Evolutionary conservation across 2,113 vertebrate genomes (phyloP).

Genomic region (Vidua macroura): DNA sequence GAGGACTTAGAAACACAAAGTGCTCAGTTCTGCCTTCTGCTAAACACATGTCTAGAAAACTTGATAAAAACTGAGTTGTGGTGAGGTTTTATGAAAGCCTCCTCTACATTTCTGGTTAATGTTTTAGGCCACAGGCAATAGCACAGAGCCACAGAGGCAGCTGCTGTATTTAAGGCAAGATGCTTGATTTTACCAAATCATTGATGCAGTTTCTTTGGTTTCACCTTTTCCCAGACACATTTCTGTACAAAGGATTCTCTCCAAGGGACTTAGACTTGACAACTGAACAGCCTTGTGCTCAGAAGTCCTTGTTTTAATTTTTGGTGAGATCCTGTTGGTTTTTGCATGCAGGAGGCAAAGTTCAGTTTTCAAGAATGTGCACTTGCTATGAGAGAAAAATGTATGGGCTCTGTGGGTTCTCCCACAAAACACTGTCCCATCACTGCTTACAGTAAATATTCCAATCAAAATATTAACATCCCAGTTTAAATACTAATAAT

Average conservation of each 20-base stretch:
- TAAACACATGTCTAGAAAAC: not conserved
- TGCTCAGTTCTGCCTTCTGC: not conserved
- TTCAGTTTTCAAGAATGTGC: not conserved
- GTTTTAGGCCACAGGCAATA: not conserved
- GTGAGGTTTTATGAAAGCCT: not conserved
- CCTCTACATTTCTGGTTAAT: not conserved
- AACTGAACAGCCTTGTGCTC: fast-evolving
- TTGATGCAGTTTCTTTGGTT: fast-evolving
- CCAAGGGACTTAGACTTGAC: not conserved
- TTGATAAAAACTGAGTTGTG: not conserved
- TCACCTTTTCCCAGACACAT: not conserved
- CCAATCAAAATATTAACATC: not conserved
- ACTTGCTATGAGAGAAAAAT: fast-evolving
- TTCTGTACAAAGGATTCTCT: not conserved
- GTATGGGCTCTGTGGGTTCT: fast-evolving
- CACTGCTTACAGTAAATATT: not conserved
- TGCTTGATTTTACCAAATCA: not conserved
- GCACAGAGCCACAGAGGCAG: not conserved
- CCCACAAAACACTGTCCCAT: not conserved
- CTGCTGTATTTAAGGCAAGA: not conserved
- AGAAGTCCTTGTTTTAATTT: not conserved
- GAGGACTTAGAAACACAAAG: not conserved
- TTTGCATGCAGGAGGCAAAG: not conserved
- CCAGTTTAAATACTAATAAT: not conserved
- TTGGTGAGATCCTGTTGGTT: not conserved